Percentiles rank a stretch among this genome's conserved stretches.
These are phyloP conservation scores for Drosophila differens DNA, from an alignment of 2,888 invertebrate genomes.

Conservation along the genomic window DNA sequence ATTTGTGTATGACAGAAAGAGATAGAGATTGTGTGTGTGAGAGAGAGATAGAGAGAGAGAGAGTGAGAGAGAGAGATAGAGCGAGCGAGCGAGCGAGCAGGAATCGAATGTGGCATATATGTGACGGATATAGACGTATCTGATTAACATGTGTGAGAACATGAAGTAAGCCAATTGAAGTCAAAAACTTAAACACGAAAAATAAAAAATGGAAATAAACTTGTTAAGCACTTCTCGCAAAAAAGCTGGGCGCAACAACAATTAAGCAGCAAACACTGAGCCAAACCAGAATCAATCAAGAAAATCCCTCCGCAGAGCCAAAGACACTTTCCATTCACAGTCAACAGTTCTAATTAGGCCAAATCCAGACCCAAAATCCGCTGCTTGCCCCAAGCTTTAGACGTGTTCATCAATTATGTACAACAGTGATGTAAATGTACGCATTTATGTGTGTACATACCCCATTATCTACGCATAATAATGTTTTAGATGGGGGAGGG, in stretches of 20 bases:
- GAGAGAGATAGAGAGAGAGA: neutral
- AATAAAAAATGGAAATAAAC: neutral
- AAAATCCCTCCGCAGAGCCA: neutral
- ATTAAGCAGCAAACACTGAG: slow-evolving; percentile 34
- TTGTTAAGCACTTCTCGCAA: slow-evolving; percentile 13
- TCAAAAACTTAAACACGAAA: slow-evolving; percentile 19
- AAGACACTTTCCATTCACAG: neutral
- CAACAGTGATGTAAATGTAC: neutral
- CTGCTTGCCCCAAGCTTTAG: neutral
- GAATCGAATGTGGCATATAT: slow-evolving; percentile 30
- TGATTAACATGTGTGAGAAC: slow-evolving; percentile 36
- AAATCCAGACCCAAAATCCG: neutral
- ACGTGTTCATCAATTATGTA: slow-evolving; percentile 11
- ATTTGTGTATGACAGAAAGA: slow-evolving; percentile 11
- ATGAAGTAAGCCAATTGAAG: slow-evolving; percentile 47
- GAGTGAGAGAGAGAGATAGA: neutral
- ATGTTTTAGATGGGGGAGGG: neutral
- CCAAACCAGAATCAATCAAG: slow-evolving; percentile 11
- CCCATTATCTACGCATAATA: neutral
- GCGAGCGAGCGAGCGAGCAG: slow-evolving; percentile 38
- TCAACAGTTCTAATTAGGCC: slow-evolving; percentile 1
- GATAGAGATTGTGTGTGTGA: neutral
- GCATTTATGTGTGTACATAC: neutral
- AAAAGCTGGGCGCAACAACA: slow-evolving; percentile 12
- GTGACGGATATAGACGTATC: slow-evolving; percentile 27